Evolutionary conservation across 2,113 vertebrate genomes (phyloP), one percentile per base, ranked within the genome.

Genomic region (Asarcornis scutulata): DNA sequence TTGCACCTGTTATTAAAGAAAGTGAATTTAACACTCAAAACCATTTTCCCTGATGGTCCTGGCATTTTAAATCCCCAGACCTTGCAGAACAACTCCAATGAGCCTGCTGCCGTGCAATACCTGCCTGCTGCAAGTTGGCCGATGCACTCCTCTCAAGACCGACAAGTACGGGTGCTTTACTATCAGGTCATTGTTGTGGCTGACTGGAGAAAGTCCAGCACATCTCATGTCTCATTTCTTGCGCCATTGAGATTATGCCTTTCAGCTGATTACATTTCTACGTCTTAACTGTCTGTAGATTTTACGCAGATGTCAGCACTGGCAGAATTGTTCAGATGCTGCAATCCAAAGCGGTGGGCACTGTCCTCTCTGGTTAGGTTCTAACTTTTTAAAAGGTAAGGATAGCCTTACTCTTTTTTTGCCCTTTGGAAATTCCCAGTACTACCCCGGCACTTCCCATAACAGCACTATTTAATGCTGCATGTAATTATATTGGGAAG

Each of bases 281-380:
- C 16, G 5, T 17, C 29, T 17, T 0, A 1, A 20, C 12, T 56
- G 52, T 7, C 14, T 0, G 0, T 46, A 81, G 56, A 78, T 59
- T 72, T 82, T 17, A 91, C 59, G 32, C 0, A 0, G 55, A 18
- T 53, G 46, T 20, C 68, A 72, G 25, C 17, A 42, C 31, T 26
- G 22, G 27, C 42, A 59, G 64, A 73, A 69, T 0, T 23, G 40
- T 40, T 42, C 72, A 50, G 59, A 34, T 10, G 36, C 44, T 50
- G 60, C 36, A 50, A 27, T n/a, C 22, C 31, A 83, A 83, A 81
- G 10, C 5, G 17, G 38, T n/a, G 44, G n/a, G 13, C 56, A 40
- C 20, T 2, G 26, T 27, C 58, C 74, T 15, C 74, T 63, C 17
- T 34, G 31, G 6, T 27, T 23, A 81, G 63, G 21, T 50, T 42